phyloP scores from a whole-genome alignment of 2,888 invertebrate genomes.

The Troglohyphantes excavatus region DNA sequence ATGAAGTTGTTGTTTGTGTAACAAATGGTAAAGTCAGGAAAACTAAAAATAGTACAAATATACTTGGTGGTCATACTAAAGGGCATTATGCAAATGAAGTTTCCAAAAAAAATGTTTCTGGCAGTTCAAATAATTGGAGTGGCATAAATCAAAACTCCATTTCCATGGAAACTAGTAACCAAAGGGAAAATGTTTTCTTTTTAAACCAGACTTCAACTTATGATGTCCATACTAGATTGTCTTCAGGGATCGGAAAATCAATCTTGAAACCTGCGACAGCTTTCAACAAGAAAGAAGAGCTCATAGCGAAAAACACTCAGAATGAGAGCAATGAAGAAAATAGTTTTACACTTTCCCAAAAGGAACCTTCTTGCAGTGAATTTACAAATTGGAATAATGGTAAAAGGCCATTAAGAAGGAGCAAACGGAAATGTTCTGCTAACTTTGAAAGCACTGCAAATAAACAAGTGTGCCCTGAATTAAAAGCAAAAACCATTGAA shows the following conservation, averaged over 20 bases:
- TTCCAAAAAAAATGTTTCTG: not conserved
- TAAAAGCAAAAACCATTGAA: not conserved
- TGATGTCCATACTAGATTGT: no score
- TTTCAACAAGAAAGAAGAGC: no score
- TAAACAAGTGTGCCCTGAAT: not conserved
- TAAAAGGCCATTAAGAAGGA: not conserved
- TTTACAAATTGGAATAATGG: no score
- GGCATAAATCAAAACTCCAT: not conserved
- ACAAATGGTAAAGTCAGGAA: not conserved
- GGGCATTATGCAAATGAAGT: not conserved
- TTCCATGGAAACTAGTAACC: not conserved
- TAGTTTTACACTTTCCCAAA: no score
- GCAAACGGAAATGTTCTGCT: not conserved
- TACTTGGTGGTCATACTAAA: not conserved
- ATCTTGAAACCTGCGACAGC: no score
- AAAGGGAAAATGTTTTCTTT: not conserved
- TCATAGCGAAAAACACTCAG: no score
- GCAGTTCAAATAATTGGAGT: not conserved
- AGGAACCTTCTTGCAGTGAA: no score
- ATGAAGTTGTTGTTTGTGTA: no score
- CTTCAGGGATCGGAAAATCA: no score
- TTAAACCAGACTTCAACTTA: slow-evolving; percentile 1
- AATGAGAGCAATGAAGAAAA: no score
- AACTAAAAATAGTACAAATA: not conserved
- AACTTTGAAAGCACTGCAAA: not conserved